Conservation (phyloP, 2,797 vertebrate genomes). For the Synanceia verrucosa region DNA sequence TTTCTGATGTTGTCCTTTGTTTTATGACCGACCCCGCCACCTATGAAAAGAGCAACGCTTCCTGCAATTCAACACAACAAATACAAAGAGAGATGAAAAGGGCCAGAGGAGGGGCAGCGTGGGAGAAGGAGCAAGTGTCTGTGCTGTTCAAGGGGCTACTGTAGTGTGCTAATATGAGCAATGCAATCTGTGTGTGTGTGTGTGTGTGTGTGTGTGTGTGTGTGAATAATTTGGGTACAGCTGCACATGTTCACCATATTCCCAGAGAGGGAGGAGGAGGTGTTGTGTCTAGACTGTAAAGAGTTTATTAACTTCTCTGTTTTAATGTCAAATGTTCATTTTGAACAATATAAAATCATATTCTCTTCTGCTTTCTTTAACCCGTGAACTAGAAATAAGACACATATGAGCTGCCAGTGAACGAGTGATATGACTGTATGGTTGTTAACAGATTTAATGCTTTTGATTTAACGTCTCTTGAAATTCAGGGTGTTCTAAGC, state of each 20-base stretch:
- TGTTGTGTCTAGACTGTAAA: conserved; percentile 54
- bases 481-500: too few species aligned
- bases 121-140: conserved; percentile 42
- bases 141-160: conserved; percentile 54
- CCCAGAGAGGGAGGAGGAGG: conserved; percentile 33
- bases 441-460: too few species aligned
- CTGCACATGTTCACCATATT: conserved; percentile 62
- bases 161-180: conserved; percentile 58
- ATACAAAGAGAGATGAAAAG: conserved; percentile 51
- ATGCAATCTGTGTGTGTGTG: conserved; percentile 18
- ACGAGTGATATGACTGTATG: not conserved
- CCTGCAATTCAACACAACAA: conserved; percentile 52
- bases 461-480: too few species aligned
- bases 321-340: conserved; percentile 7
- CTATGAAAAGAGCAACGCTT: conserved; percentile 42
- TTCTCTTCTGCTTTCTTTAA: conserved; percentile 29
- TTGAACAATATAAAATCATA: not conserved
- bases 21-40: conserved; percentile 36
- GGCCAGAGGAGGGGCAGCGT: not conserved
- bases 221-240: conserved; percentile 71
- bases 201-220: conserved; percentile 1
- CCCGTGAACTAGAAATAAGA: not conserved
- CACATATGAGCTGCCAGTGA: not conserved
- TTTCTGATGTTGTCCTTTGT: conserved; percentile 40
- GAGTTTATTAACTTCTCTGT: conserved; percentile 25